Evolutionary conservation across 2,113 vertebrate genomes (phyloP).

Genomic region (Apistogramma diplotaenia): DNA sequence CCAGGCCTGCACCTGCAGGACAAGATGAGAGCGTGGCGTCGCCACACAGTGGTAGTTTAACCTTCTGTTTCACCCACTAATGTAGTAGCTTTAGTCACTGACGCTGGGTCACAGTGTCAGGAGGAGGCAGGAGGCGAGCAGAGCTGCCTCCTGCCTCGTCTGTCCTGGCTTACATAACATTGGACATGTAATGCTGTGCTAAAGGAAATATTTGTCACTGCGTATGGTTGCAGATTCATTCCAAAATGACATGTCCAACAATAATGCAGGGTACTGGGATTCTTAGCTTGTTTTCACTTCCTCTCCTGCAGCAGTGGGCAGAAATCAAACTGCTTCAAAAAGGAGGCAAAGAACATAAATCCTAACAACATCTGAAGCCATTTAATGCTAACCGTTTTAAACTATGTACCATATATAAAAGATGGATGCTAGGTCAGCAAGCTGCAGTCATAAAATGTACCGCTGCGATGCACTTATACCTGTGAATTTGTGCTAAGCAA

Average conservation of each 20-base stretch:
- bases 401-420: background rate
- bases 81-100: slow-evolving; percentile 5
- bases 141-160: background rate
- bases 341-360: background rate
- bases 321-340: background rate
- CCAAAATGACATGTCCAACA: background rate
- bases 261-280: background rate
- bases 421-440: background rate
- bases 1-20: slow-evolving; percentile 76
- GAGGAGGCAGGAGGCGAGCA: too few species aligned
- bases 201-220: background rate
- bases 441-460: background rate
- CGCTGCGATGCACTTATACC: too few species aligned
- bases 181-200: background rate
- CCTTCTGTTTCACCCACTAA: background rate
- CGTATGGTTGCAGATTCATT: background rate
- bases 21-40: slow-evolving; percentile 82
- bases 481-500: too few species aligned
- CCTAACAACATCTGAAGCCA: background rate
- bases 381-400: background rate
- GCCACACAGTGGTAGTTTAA: slow-evolving; percentile 85
- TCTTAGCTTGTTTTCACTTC: background rate
- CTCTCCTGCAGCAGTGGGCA: background rate
- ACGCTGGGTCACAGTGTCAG: background rate
- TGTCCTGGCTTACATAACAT: background rate